phyloP scores from a whole-genome alignment of 2,113 vertebrate species.

The Tauraco erythrolophus region DNA sequence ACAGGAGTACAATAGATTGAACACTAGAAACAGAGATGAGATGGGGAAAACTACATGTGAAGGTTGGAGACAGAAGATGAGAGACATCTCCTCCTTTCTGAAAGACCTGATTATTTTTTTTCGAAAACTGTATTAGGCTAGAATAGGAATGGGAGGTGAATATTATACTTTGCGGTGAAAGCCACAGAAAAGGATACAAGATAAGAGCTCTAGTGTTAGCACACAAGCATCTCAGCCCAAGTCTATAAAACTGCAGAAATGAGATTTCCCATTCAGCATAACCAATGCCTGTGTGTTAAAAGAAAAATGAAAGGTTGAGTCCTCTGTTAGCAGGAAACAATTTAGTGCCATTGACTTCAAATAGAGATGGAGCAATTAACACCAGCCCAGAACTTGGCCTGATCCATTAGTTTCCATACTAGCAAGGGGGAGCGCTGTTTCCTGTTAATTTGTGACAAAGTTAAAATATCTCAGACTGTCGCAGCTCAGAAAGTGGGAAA shows the following conservation, averaged over 20 bases:
- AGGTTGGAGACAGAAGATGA: background rate
- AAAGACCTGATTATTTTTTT: background rate
- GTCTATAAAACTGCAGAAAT: background rate
- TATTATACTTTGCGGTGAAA: background rate
- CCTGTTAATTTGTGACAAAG: background rate
- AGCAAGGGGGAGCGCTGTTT: background rate
- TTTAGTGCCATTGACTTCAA: slow-evolving; percentile 11
- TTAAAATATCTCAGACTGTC: background rate
- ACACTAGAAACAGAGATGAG: background rate
- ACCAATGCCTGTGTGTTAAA: background rate
- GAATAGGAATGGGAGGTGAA: background rate
- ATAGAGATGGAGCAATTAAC: background rate
- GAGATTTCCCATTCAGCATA: background rate
- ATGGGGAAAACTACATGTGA: background rate
- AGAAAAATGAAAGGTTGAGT: background rate
- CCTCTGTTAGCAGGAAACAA: background rate
- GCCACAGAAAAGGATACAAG: background rate
- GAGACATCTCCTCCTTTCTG: background rate
- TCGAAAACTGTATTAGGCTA: background rate
- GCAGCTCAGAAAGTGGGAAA: background rate
- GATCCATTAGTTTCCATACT: background rate
- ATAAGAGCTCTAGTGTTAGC: background rate
- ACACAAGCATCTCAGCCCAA: background rate
- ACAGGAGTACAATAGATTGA: background rate
- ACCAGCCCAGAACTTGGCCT: background rate